Base-by-base conservation (phyloP, 2,888 invertebrate genomes). In the Anagyrus pseudococci region DNA sequence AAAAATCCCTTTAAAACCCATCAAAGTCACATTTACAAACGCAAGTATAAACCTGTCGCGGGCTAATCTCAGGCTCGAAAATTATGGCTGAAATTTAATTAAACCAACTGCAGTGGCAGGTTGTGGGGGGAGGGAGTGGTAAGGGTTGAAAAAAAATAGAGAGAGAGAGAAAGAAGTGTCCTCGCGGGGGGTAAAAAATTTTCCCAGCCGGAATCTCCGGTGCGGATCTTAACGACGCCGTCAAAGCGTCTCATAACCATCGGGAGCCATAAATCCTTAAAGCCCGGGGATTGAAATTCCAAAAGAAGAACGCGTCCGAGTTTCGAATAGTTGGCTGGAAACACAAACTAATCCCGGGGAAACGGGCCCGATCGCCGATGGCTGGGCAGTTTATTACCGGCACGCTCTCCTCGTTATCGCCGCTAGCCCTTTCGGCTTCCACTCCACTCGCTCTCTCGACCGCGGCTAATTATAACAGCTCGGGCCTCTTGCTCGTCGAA, bases 401-500 rank as follows among this genome's bases (percentile, higher is more conserved):
- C n/a, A n/a, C n/a, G n/a, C n/a, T n/a, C n/a, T n/a, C n/a, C n/a
- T n/a, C n/a, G n/a, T n/a, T n/a, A n/a, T 62, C 55, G 55, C 61
- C 54, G 55, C 61, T 55, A 33, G 19, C 41, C 20, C 37, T 37
- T 54, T 55, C 61, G n/a, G 48, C 49, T 61, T 49, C 61, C 41
- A 47, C 22, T 15, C 15, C 15, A 10, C 15, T 7, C 8, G n/a
- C 15, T 13, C 25, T 2, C 29, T 25, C 6, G 25, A 20, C 20
- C 8, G 8, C 53, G 26, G 40, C 58, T 50, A 58, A 52, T 52
- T 50, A 50, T 47, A 48, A 47, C 13, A 49, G 46, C 22, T 13
- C 26, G 40, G 40, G 57, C 41, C 43, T n/a, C 15, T 15, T 15
- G 10, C 19, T 29, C 25, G 13, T 50, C 49, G 54, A 61, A 49